phyloP scores from a whole-genome alignment of 2,888 invertebrate genomes.

The Cataglyphis livida region DNA sequence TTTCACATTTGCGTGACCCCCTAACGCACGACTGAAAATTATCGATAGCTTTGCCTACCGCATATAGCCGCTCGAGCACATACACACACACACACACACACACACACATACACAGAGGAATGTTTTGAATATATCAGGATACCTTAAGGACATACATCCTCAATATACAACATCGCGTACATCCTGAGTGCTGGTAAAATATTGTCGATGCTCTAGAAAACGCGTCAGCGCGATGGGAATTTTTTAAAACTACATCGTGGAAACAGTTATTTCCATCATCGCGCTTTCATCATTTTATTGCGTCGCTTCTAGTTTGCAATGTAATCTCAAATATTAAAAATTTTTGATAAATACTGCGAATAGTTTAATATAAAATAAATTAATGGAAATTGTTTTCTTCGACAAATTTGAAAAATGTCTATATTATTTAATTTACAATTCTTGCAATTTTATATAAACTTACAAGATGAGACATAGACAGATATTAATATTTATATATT shows the following conservation, averaged over 20 bases:
- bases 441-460: not conserved
- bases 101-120: not conserved
- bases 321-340: not conserved
- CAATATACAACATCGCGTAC: constrained; percentile 20
- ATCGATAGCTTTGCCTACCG: constrained; percentile 56
- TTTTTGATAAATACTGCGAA: not conserved
- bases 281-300: not conserved
- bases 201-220: not conserved
- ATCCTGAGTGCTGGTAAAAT: constrained; percentile 30
- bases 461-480: not conserved
- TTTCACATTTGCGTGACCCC: constrained; percentile 64
- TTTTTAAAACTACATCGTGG: constrained; percentile 1
- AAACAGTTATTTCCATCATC: constrained; percentile 24
- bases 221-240: not conserved
- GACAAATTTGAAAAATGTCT: not conserved
- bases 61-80: not conserved
- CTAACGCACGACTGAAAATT: constrained; percentile 54
- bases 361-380: not conserved
- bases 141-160: constrained; percentile 35
- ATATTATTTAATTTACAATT: not conserved
- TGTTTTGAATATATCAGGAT: constrained; percentile 46
- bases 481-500: not conserved
- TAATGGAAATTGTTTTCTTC: not conserved
- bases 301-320: not conserved
- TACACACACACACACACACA: not conserved